Evolutionary conservation across 2,888 invertebrate genomes (phyloP).

Genomic region (Macrosiphum euphorbiae): DNA sequence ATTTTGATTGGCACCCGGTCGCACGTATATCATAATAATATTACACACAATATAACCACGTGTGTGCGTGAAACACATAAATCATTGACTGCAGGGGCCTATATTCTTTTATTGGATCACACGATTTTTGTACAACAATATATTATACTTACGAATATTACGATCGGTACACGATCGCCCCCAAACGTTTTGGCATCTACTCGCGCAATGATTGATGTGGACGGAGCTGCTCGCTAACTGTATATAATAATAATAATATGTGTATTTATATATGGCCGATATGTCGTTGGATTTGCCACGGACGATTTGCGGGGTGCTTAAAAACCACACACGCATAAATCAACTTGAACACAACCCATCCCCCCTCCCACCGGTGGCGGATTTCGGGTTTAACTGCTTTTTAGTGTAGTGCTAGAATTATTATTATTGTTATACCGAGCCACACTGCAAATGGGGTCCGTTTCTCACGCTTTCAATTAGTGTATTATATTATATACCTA

Average conservation of each 20-base stretch:
- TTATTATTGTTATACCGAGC: neutral
- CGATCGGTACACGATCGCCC: neutral
- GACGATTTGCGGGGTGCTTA: neutral
- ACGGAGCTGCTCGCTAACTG: neutral
- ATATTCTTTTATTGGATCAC: neutral
- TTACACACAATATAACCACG: neutral
- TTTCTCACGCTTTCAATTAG: constrained; percentile 9
- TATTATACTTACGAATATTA: neutral
- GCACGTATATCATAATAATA: neutral
- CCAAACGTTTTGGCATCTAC: neutral
- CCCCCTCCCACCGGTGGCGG: neutral
- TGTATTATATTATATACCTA: neutral
- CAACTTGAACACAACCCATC: neutral
- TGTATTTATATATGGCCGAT: neutral
- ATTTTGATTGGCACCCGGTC: neutral
- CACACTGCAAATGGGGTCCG: constrained; percentile 2
- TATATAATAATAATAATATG: no score
- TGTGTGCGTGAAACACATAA: neutral
- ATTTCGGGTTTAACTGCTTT: constrained; percentile 12
- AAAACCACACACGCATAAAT: constrained; percentile 32
- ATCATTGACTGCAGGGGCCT: neutral
- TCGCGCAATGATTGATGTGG: neutral
- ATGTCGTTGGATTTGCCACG: neutral
- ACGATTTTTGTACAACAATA: neutral
- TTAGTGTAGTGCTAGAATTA: neutral